phyloP scores from a whole-genome alignment of 1,140 invertebrate species.

The Trichonephila clavata region DNA sequence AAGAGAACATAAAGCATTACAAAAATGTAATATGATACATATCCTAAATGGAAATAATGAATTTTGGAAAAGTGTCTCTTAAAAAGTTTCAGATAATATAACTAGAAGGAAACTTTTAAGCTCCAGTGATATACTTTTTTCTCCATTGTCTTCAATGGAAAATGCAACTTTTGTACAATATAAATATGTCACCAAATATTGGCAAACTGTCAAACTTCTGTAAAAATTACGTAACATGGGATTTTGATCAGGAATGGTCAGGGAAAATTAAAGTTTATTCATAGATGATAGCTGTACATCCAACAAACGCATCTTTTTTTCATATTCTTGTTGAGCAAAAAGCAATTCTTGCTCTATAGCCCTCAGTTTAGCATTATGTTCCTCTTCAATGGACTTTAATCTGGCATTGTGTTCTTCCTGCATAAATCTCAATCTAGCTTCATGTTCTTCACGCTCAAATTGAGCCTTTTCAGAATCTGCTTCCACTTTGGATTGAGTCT shows the following conservation, averaged over 20 bases:
- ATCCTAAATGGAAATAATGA: slow-evolving; percentile 5
- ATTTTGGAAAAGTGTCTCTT: neutral
- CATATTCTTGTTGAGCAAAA: slow-evolving; percentile 71
- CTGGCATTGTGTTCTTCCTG: slow-evolving; percentile 68
- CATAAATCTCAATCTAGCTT: slow-evolving; percentile 60
- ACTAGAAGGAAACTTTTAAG: slow-evolving; percentile 53
- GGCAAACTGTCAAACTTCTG: slow-evolving; percentile 56
- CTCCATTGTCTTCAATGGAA: slow-evolving; percentile 57
- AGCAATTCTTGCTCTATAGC: slow-evolving; percentile 74
- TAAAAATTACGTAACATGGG: slow-evolving; percentile 31
- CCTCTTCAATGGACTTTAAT: slow-evolving; percentile 70
- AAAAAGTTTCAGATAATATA: neutral
- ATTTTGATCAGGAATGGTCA: slow-evolving; percentile 3
- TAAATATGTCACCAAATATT: slow-evolving; percentile 65
- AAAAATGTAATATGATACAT: slow-evolving; percentile 11
- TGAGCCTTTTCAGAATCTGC: slow-evolving; percentile 59
- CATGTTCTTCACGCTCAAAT: slow-evolving; percentile 70
- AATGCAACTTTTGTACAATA: slow-evolving; percentile 55
- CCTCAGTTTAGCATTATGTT: slow-evolving; percentile 64
- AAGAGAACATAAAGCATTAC: neutral
- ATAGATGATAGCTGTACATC: slow-evolving; percentile 72
- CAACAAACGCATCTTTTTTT: slow-evolving; percentile 72
- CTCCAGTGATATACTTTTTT: slow-evolving; percentile 71
- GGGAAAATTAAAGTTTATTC: slow-evolving; percentile 41
- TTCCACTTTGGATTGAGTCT: slow-evolving; percentile 69